Evolutionary conservation across 53 echinoderm and acorn worm genomes (phyloP).

Genomic region (Henricia sp.): DNA sequence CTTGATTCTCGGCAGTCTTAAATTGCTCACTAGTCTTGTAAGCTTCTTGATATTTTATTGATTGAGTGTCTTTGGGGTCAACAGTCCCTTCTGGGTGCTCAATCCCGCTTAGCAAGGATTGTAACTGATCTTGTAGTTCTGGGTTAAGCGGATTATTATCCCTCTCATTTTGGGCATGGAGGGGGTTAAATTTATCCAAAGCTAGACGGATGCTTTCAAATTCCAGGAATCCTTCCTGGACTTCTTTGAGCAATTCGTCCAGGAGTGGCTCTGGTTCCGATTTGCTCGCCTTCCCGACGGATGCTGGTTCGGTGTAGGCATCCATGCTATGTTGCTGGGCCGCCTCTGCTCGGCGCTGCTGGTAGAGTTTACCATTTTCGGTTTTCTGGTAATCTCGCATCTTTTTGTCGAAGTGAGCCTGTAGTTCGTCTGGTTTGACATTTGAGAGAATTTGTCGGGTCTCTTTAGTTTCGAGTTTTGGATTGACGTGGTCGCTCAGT

Average conservation of each 20-base stretch:
- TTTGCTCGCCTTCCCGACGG: too few relatives aligned
- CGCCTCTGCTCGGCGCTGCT: slow-evolving; percentile 54
- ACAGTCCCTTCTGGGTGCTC: neutral
- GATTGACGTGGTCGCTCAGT: neutral
- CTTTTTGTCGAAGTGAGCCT: slow-evolving; percentile 62
- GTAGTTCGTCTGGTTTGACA: slow-evolving; percentile 57
- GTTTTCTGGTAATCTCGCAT: slow-evolving; percentile 75
- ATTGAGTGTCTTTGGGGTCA: neutral
- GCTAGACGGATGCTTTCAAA: slow-evolving; percentile 69
- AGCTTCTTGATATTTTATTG: slow-evolving; percentile 10
- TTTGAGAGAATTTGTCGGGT: slow-evolving; percentile 48
- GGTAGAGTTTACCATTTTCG: slow-evolving; percentile 66
- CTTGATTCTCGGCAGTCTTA: neutral
- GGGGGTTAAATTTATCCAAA: slow-evolving; percentile 72
- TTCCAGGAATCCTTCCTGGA: slow-evolving; percentile 74
- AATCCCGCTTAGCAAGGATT: slow-evolving; percentile 14
- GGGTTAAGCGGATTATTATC: neutral
- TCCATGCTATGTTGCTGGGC: slow-evolving; percentile 68
- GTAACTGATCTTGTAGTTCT: slow-evolving; percentile 19
- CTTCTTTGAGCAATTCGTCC: slow-evolving; percentile 52
- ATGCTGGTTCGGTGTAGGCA: slow-evolving; percentile 24
- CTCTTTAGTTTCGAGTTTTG: neutral
- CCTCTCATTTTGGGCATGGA: slow-evolving; percentile 39
- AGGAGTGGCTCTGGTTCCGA: neutral
- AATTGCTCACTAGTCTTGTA: slow-evolving; percentile 46